Evolutionary conservation across 1,140 invertebrate genomes (phyloP).

Genomic region (Atopsyche davidsoni): DNA sequence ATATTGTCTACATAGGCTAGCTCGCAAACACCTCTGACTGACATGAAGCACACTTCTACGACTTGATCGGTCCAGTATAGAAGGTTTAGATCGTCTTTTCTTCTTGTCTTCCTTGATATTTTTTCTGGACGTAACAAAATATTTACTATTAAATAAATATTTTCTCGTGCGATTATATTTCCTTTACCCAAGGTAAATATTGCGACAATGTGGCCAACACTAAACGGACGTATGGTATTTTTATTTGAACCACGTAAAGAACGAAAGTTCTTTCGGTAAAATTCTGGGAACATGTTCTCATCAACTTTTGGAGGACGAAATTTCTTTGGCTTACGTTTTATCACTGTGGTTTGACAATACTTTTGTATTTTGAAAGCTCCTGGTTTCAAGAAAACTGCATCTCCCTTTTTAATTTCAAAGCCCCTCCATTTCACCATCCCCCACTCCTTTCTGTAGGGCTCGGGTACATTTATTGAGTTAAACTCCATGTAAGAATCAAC

Average conservation of each 20-base stretch:
- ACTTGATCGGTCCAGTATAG: conserved; percentile 75
- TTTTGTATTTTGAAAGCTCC: conserved; percentile 61
- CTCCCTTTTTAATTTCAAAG: conserved; percentile 60
- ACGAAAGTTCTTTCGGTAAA: conserved; percentile 65
- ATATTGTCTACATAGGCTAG: conserved; percentile 13
- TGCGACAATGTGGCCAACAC: conserved; percentile 59
- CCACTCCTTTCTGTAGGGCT: conserved; percentile 42
- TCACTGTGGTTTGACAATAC: conserved; percentile 34
- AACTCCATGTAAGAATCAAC: conserved; percentile 38
- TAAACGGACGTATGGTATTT: conserved; percentile 70
- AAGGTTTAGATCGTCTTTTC: conserved; percentile 65
- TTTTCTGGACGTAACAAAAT: conserved; percentile 76
- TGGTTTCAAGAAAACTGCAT: conserved; percentile 64
- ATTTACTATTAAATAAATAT: conserved; percentile 62
- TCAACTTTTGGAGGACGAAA: no score
- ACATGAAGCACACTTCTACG: conserved; percentile 44
- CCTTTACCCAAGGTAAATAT: conserved; percentile 52
- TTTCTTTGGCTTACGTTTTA: conserved; percentile 44
- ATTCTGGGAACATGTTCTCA: conserved; percentile 70
- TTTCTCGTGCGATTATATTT: conserved; percentile 45
- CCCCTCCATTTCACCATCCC: conserved; percentile 47
- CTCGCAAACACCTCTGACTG: conserved; percentile 8
- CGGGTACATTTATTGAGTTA: conserved; percentile 36
- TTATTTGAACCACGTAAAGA: conserved; percentile 70
- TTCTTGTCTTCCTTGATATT: conserved; percentile 55